Percentiles rank a stretch among this genome's conserved stretches.
phyloP scores from a whole-genome alignment of 2,113 vertebrate species.

The Grallaria varia region DNA sequence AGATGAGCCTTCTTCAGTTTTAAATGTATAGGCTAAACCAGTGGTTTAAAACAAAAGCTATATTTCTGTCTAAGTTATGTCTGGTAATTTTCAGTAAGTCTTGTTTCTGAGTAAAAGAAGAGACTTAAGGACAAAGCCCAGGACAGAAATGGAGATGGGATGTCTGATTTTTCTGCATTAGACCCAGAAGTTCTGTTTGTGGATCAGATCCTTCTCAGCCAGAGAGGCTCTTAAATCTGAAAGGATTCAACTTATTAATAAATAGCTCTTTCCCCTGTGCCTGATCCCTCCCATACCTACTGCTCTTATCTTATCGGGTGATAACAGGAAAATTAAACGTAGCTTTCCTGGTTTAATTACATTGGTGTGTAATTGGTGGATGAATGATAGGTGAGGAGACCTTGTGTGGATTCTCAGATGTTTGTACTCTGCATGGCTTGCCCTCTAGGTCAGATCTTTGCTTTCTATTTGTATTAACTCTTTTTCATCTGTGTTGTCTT shows the following conservation, averaged over 20 bases:
- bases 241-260: constrained; percentile 58
- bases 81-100: background rate
- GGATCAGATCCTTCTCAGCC: background rate
- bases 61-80: background rate
- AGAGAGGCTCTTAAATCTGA: constrained; percentile 2
- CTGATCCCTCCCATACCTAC: constrained; percentile 4
- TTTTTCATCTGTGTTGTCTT: background rate
- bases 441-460: background rate
- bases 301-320: constrained; percentile 42
- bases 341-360: constrained; percentile 56
- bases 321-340: constrained; percentile 60
- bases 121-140: background rate
- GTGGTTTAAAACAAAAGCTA: background rate
- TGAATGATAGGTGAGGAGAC: constrained; percentile 12
- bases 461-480: constrained; percentile 22
- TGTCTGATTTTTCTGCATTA: background rate
- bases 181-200: background rate
- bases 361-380: constrained; percentile 23
- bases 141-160: background rate
- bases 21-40: background rate
- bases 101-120: background rate
- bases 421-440: background rate
- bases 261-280: constrained; percentile 38
- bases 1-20: background rate
- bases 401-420: constrained; percentile 19